Evolutionary conservation across 2,797 vertebrate genomes (phyloP).

Genomic region (Anguilla megastoma): DNA sequence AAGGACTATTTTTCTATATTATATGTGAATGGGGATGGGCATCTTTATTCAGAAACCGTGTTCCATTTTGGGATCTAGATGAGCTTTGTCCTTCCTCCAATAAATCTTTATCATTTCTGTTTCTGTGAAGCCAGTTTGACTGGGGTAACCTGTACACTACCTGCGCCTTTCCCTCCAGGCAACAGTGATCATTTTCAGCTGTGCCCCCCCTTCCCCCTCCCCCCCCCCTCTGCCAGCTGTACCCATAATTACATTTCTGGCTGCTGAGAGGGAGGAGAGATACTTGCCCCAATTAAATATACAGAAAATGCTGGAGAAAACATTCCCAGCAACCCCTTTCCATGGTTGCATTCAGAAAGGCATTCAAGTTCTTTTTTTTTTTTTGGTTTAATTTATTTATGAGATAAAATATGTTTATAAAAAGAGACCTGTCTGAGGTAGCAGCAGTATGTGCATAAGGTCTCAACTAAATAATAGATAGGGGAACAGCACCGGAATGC

Average conservation of each 20-base stretch:
- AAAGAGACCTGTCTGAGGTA: background rate
- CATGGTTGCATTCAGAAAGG: background rate
- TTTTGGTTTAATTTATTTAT: background rate
- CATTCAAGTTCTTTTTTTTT: background rate
- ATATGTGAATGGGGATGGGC: background rate
- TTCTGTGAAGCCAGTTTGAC: constrained; percentile 4
- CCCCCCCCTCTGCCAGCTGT: constrained; percentile 21
- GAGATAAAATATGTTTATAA: background rate
- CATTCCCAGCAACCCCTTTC: background rate
- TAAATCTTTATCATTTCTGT: constrained; percentile 18
- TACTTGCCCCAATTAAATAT: background rate
- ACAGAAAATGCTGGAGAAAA: background rate
- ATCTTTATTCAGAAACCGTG: constrained; percentile 5
- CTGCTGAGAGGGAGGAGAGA: background rate
- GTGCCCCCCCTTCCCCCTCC: background rate
- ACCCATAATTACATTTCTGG: background rate
- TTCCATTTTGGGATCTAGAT: background rate
- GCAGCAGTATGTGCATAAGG: too few relatives aligned
- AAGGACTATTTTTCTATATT: background rate
- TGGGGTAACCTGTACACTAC: background rate
- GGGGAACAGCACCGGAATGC: too few relatives aligned
- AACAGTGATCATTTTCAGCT: constrained; percentile 19
- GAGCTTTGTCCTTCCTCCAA: background rate
- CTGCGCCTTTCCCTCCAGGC: background rate
- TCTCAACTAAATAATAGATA: too few relatives aligned